These are phyloP conservation scores for Amia ocellicauda DNA, from an alignment of 2,113 vertebrate species.

Conservation along the genomic window DNA sequence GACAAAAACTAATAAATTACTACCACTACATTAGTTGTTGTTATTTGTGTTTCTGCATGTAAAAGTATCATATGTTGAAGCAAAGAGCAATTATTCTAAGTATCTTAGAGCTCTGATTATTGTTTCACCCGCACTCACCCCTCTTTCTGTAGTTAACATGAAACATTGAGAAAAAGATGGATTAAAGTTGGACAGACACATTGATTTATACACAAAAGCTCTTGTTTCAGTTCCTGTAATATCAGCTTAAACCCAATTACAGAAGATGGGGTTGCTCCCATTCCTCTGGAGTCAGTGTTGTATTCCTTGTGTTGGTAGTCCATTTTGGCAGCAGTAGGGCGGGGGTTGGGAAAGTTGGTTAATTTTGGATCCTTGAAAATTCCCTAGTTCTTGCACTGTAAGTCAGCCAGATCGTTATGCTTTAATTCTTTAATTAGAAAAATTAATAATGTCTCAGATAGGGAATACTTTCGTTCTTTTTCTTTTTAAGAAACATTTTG, in stretches of 20 bases:
- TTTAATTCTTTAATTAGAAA: constrained; percentile 73
- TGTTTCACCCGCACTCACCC: constrained; percentile 43
- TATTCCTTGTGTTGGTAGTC: constrained; percentile 35
- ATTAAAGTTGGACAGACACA: constrained; percentile 62
- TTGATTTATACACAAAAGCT: constrained; percentile 65
- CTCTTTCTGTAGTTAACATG: constrained; percentile 33
- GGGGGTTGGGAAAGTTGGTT: constrained; percentile 18
- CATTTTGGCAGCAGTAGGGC: constrained; percentile 33
- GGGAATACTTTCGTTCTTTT: constrained; percentile 60
- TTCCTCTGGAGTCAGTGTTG: constrained; percentile 53
- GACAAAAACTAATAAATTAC: constrained; percentile 8
- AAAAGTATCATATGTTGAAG: constrained; percentile 55
- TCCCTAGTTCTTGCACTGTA: constrained; percentile 56
- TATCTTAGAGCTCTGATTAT: constrained; percentile 64
- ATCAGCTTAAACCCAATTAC: constrained; percentile 76
- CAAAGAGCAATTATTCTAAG: constrained; percentile 59
- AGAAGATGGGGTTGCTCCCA: constrained; percentile 64
- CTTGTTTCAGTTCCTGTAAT: constrained; percentile 70
- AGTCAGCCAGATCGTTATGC: constrained; percentile 52
- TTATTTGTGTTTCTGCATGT: constrained; percentile 19
- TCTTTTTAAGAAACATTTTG: constrained; percentile 62
- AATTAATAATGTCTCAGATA: constrained; percentile 60
- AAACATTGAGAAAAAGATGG: constrained; percentile 63
- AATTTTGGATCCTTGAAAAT: constrained; percentile 59
- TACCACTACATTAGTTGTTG: constrained; percentile 5